These are phyloP conservation scores for Oncorhynchus kisutch DNA, from an alignment of 2,113 vertebrate genomes.

Conservation along the genomic window DNA sequence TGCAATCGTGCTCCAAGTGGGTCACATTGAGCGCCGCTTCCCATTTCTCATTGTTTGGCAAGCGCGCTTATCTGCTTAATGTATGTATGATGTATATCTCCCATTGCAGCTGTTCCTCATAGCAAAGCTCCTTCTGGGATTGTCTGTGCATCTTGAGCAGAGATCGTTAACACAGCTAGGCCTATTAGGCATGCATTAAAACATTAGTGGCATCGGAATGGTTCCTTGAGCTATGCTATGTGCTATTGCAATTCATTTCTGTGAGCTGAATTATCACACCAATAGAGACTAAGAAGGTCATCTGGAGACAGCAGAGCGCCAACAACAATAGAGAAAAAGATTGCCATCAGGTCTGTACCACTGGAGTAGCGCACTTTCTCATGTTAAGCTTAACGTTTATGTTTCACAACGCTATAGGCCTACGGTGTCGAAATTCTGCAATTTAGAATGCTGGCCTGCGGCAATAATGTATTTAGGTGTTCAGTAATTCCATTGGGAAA, in stretches of 20 bases:
- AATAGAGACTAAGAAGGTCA: constrained; percentile 48
- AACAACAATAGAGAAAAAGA: constrained; percentile 31
- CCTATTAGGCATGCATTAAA: constrained; percentile 50
- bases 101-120: background rate
- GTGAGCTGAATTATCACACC: constrained; percentile 26
- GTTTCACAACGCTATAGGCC: too few relatives aligned
- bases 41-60: background rate
- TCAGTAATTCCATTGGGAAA: too few relatives aligned
- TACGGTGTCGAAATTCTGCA: too few relatives aligned
- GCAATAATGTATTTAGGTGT: too few relatives aligned
- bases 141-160: background rate
- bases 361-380: too few relatives aligned
- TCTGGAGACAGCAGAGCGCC: constrained; percentile 31
- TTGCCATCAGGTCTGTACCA: constrained; percentile 17
- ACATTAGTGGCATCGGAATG: background rate
- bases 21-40: constrained; percentile 22
- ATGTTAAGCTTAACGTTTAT: too few relatives aligned
- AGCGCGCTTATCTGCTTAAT: constrained; percentile 27
- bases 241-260: constrained; percentile 31
- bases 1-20: background rate
- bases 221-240: background rate
- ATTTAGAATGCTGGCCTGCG: too few relatives aligned
- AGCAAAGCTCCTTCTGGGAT: background rate
- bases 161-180: constrained; percentile 19
- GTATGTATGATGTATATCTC: constrained; percentile 23